phyloP scores from a whole-genome alignment of 2,113 vertebrate species.

The Bubo blakistoni region DNA sequence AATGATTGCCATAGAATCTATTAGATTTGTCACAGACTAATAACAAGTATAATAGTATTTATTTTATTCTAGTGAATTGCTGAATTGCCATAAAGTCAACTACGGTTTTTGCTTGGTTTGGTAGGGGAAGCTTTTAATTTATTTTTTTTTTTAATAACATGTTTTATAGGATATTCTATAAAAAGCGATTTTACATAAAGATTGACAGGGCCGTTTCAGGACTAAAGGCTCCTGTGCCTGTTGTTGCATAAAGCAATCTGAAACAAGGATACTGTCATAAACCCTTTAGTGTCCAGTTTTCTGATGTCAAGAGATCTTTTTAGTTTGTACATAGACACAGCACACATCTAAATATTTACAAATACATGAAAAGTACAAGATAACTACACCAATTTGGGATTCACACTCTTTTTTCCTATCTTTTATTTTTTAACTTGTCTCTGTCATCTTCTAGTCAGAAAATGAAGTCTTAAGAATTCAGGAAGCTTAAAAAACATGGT shows the following conservation, averaged over 20 bases:
- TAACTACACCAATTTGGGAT: not conserved
- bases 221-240: not conserved
- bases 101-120: not conserved
- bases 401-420: not conserved
- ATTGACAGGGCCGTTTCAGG: not conserved
- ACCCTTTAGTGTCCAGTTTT: not conserved
- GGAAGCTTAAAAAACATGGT: not conserved
- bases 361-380: not conserved
- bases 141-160: not conserved
- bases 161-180: not conserved
- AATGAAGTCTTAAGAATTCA: not conserved
- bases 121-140: not conserved
- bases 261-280: not conserved
- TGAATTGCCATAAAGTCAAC: not conserved
- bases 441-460: not conserved
- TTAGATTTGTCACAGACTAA: not conserved
- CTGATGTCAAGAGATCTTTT: not conserved
- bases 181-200: not conserved
- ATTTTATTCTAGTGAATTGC: not conserved
- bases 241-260: not conserved
- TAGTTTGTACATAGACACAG: not conserved
- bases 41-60: not conserved
- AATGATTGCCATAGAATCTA: slow-evolving; percentile 27
- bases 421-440: not conserved
- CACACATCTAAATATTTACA: not conserved